Evolutionary conservation across 2,113 vertebrate species (phyloP), one percentile per base, ranked within the genome.

Genomic region (Ammodytes marinus): DNA sequence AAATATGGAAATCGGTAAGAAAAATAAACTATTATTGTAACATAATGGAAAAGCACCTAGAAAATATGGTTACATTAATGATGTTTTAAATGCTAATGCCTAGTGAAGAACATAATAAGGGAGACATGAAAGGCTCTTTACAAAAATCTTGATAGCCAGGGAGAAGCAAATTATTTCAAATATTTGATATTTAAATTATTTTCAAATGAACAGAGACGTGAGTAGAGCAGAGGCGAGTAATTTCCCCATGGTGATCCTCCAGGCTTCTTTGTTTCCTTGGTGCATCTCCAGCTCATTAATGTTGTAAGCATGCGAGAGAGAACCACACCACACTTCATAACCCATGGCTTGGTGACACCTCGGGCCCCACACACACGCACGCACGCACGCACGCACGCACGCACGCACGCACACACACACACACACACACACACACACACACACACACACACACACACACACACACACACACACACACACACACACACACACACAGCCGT

Each of bases 161-260:
- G 93, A 94, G 91, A 89, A 90, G 91, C 91, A 91, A 91, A 93
- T 91, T 79, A 93, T 92, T 91, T 92, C 83, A 93, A 93, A 93
- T 94, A 92, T 93, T 93, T 94, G 91, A 95, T 94, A 94, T 94
- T 94, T 91, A 94, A 94, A 95, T 94, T 86, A 93, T 94, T 95
- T 95, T 94, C 92, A 94, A 92, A 92, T 94, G 92, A 95, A 94
- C 91, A 92, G 90, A 93, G 91, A 92, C 93, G 74, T 84, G 91
- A 92, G 86, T 88, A 60, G 85, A 91, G 90, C 86, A 71, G 90
- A 83, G 87, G 88, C 58, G 83, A 92, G 88, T 79, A 77, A 83
- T 91, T 89, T 93, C 93, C 93, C 91, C 86, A 89, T 90, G 89
- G 92, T 93, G 90, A 91, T 93, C 89, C 92, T 93, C 69, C 79